Conservation (phyloP, 2,113 vertebrate genomes). For the Podarcis cretensis region DNA sequence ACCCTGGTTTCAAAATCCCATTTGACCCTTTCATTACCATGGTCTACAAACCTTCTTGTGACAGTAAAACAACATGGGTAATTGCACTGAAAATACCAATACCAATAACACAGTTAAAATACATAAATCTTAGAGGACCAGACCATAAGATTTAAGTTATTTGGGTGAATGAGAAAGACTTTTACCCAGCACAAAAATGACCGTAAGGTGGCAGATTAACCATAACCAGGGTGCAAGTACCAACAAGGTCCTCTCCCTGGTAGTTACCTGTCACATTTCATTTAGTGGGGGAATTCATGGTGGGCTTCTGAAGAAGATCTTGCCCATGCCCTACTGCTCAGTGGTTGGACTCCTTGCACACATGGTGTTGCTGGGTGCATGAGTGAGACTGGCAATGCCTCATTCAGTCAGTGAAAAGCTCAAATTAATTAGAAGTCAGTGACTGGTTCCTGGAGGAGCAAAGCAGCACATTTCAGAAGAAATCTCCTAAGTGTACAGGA, state of each 20-base stretch:
- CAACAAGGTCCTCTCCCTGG: not conserved
- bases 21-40: conserved; percentile 57
- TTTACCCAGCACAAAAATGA: not conserved
- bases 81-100: not conserved
- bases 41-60: not conserved
- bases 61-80: not conserved
- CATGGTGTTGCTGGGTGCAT: not conserved
- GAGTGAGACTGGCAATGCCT: not conserved
- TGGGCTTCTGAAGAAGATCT: not conserved
- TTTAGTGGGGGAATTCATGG: not conserved
- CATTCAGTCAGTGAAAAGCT: not conserved
- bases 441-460: not conserved
- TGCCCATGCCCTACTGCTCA: not conserved
- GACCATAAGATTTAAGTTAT: not conserved
- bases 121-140: not conserved
- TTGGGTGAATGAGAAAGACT: not conserved
- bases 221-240: not conserved
- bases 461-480: not conserved
- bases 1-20: conserved; percentile 61
- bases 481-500: not conserved
- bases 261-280: not conserved
- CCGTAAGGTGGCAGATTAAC: not conserved
- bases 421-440: not conserved
- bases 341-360: not conserved
- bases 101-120: not conserved